Percentiles rank a stretch among this genome's conserved stretches.
These are phyloP conservation scores for Invenusta paracnida DNA, from an alignment of 2,888 invertebrate genomes.

Conservation along the genomic window DNA sequence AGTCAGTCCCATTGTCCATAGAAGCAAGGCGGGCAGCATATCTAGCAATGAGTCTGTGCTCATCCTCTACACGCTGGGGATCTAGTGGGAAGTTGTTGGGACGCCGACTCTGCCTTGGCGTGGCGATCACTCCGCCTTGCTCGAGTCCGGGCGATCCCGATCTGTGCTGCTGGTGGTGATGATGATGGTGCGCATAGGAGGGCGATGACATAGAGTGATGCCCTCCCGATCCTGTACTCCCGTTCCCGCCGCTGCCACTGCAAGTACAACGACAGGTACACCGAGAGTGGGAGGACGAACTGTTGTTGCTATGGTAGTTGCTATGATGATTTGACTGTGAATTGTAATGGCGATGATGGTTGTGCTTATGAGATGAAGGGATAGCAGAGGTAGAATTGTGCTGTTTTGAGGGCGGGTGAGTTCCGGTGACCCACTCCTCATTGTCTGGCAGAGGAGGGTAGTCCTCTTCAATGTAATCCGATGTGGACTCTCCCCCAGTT, in stretches of 20 bases:
- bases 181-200: too few species aligned
- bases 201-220: background rate
- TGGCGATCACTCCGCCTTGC: background rate
- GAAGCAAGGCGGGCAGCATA: slow-evolving; percentile 92
- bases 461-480: background rate
- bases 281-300: background rate
- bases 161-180: background rate
- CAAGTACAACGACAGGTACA: background rate
- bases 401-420: background rate
- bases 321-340: background rate
- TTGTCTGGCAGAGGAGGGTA: background rate
- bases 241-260: background rate
- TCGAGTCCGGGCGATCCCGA: background rate
- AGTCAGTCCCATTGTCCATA: background rate
- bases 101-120: background rate
- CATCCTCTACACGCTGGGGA: slow-evolving; percentile 68
- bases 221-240: background rate
- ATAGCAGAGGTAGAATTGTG: background rate
- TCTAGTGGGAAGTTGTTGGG: background rate
- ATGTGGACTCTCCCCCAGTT: background rate
- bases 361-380: too few species aligned
- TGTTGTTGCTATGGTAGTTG: background rate
- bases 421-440: background rate
- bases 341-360: background rate
- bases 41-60: slow-evolving; percentile 88